phyloP scores from a whole-genome alignment of 2,888 invertebrate species.

The Steinernema hermaphroditum region DNA sequence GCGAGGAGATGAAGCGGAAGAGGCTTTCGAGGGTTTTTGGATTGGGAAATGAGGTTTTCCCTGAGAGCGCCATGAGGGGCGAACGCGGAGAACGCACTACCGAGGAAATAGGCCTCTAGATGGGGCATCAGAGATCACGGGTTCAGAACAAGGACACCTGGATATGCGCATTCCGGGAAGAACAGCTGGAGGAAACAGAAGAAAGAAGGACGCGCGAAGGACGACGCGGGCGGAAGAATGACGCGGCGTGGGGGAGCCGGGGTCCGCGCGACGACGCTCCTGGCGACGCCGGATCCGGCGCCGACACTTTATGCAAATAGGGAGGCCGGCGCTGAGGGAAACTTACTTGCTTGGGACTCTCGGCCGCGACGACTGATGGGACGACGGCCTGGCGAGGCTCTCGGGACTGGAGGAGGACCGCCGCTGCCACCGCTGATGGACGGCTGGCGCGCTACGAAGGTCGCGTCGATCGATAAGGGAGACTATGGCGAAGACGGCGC shows the following conservation, averaged over 20 bases:
- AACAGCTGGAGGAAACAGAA: conserved; percentile 12
- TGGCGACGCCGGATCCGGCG: too few species aligned
- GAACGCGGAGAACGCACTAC: too few species aligned
- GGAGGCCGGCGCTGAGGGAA: conserved; percentile 3
- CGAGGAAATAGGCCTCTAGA: too few species aligned
- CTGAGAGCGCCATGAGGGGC: too few species aligned
- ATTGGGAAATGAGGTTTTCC: too few species aligned
- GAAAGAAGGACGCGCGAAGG: conserved; percentile 17
- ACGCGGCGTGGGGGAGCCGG: neutral
- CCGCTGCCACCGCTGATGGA: conserved; percentile 25
- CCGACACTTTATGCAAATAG: conserved; percentile 2
- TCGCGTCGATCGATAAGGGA: conserved; percentile 17
- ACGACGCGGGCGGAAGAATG: neutral
- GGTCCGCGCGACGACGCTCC: too few species aligned
- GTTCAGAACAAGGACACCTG: too few species aligned
- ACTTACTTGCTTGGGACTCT: conserved; percentile 28
- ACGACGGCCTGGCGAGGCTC: conserved; percentile 11
- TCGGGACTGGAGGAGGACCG: conserved; percentile 27
- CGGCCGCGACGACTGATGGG: conserved; percentile 25
- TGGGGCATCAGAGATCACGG: too few species aligned
- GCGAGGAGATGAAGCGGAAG: too few species aligned
- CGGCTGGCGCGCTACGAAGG: conserved; percentile 10
- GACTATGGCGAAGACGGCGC: neutral
- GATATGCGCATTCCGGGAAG: neutral
- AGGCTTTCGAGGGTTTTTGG: neutral